Conservation (phyloP, 2,888 invertebrate species). For the Cenopis cana region DNA sequence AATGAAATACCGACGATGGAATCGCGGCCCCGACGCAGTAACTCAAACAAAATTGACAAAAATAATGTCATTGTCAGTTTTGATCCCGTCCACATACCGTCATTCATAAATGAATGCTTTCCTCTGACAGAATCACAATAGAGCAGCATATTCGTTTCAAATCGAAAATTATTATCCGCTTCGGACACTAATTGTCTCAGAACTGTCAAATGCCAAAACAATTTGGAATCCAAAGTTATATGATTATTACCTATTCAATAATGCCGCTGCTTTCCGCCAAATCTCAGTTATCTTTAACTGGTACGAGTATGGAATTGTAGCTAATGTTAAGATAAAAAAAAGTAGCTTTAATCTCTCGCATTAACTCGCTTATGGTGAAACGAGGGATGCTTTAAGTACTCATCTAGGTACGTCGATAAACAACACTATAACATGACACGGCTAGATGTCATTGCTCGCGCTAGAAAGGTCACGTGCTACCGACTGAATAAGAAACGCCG, state of each 20-base stretch:
- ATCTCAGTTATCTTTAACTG: background rate
- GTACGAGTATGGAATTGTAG: background rate
- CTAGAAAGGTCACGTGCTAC: conserved; percentile 36
- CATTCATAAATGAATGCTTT: background rate
- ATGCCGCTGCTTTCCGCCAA: background rate
- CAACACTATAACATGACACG: conserved; percentile 18
- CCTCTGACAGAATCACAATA: background rate
- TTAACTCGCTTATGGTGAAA: background rate
- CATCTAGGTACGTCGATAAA: background rate
- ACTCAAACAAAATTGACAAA: background rate
- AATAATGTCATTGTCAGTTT: background rate
- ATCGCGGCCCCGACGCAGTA: background rate
- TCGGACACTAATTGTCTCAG: background rate
- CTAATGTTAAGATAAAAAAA: background rate
- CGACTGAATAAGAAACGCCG: background rate
- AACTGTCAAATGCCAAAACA: background rate
- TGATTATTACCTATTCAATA: no score
- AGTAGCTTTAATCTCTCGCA: background rate
- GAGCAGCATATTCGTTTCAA: background rate
- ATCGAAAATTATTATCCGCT: background rate
- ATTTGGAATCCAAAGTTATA: background rate
- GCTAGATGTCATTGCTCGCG: conserved; percentile 37
- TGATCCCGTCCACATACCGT: background rate
- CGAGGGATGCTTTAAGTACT: background rate
- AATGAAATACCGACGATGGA: no score